Percentiles rank a stretch among this genome's conserved stretches.
phyloP scores from a whole-genome alignment of 2,113 vertebrate genomes.

The Marmota flaviventris region DNA sequence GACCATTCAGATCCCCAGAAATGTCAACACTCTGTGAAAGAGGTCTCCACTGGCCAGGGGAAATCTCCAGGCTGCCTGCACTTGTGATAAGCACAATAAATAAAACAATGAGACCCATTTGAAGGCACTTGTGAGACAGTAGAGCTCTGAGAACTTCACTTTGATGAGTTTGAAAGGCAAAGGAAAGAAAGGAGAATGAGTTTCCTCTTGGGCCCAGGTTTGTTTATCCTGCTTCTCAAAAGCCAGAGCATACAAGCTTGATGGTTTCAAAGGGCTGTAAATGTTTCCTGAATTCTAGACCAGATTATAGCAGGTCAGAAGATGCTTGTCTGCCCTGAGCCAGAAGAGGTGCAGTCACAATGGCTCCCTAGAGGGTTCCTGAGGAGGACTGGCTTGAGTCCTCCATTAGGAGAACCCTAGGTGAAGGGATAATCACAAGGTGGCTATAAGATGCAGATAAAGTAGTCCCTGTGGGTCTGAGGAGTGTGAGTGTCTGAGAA shows the following conservation, averaged over 20 bases:
- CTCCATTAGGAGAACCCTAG: neutral
- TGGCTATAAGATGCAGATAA: neutral
- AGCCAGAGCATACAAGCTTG: constrained; percentile 1
- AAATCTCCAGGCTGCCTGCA: constrained; percentile 71
- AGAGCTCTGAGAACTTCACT: constrained; percentile 78
- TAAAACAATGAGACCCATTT: constrained; percentile 81
- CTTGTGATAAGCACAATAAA: constrained; percentile 81
- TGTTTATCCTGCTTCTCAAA: constrained; percentile 77
- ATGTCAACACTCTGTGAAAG: constrained; percentile 71
- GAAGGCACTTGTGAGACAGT: constrained; percentile 79
- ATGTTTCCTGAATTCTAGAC: constrained; percentile 16
- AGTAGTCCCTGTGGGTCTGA: neutral
- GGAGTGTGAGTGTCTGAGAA: neutral
- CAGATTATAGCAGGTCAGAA: neutral
- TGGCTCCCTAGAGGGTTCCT: neutral
- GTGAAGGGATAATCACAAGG: neutral
- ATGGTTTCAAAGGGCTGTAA: neutral
- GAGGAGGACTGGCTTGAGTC: neutral
- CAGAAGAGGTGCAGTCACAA: neutral
- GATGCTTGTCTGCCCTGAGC: neutral
- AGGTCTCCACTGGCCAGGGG: constrained; percentile 56
- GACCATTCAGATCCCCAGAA: constrained; percentile 60
- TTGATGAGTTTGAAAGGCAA: constrained; percentile 82
- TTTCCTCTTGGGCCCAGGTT: constrained; percentile 73
- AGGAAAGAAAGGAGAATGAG: constrained; percentile 70